phyloP scores from a whole-genome alignment of 2,113 vertebrate genomes.

The Ardeotis arabs region DNA sequence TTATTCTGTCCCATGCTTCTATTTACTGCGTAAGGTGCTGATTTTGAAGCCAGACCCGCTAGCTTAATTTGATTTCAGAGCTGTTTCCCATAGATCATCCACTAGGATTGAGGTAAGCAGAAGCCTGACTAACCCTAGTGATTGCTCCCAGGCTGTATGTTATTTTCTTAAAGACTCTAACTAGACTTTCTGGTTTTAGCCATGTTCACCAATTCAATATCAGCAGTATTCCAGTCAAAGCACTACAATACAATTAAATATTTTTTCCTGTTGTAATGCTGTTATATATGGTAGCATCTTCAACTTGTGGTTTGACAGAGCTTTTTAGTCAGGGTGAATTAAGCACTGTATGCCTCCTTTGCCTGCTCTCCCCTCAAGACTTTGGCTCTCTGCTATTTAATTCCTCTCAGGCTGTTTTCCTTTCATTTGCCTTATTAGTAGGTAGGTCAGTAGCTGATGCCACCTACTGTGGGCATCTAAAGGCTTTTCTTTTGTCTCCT shows the following conservation, averaged over 20 bases:
- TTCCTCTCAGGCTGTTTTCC: slow-evolving; percentile 68
- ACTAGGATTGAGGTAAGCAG: not conserved
- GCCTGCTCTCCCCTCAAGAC: slow-evolving; percentile 44
- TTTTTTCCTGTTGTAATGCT: not conserved
- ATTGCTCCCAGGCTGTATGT: not conserved
- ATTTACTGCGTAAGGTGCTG: not conserved
- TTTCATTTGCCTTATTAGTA: slow-evolving; percentile 76
- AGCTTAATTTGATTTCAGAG: slow-evolving; percentile 19
- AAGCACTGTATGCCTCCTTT: slow-evolving; percentile 40
- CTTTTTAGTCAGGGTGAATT: slow-evolving; percentile 57
- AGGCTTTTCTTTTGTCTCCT: slow-evolving; percentile 62
- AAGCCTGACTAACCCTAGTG: not conserved
- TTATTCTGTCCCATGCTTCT: slow-evolving; percentile 14
- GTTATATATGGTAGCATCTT: slow-evolving; percentile 45
- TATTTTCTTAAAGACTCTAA: not conserved
- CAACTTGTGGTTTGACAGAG: slow-evolving; percentile 37
- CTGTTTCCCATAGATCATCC: not conserved
- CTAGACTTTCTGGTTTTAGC: not conserved
- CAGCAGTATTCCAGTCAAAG: slow-evolving; percentile 33
- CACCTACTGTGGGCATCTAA: slow-evolving; percentile 75
- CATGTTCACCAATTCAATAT: not conserved
- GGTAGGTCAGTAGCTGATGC: slow-evolving; percentile 71
- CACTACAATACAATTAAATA: slow-evolving; percentile 13
- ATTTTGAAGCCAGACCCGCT: not conserved
- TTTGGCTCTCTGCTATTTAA: slow-evolving; percentile 57